Conservation (phyloP, 1,140 invertebrate species). For the Choristoneura fumiferana region DNA sequence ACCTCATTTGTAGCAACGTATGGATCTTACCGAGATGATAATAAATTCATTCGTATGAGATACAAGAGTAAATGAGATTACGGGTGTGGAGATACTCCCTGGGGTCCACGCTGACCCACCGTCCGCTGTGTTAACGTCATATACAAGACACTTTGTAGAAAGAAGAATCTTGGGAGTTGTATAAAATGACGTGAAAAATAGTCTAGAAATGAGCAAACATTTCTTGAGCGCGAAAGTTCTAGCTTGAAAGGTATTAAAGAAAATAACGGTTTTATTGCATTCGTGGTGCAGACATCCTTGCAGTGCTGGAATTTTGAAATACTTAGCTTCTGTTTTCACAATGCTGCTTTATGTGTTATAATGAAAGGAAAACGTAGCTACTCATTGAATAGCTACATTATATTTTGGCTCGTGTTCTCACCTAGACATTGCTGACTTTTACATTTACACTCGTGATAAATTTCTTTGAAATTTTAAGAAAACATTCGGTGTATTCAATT, state of each 20-base stretch:
- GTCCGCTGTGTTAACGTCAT: background rate
- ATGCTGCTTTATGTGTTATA: no score
- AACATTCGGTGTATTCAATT: no score
- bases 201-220: constrained; percentile 7
- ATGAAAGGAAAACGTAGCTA: no score
- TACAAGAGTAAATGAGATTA: constrained; percentile 9
- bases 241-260: constrained; percentile 9
- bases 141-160: no score
- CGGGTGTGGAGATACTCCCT: background rate
- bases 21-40: constrained; percentile 1
- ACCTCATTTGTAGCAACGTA: background rate
- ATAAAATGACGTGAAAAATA: constrained; percentile 5
- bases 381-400: no score
- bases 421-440: no score
- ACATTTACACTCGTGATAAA: no score
- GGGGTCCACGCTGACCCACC: constrained; percentile 5
- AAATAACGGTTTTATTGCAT: constrained; percentile 8
- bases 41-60: constrained; percentile 5
- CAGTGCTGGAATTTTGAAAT: background rate
- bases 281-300: background rate
- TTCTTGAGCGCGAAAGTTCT: constrained; percentile 12
- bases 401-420: no score
- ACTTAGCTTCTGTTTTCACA: no score
- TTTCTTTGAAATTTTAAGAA: no score
- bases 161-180: constrained; percentile 4